phyloP scores from a whole-genome alignment of 2,797 vertebrate genomes.

The Chelon labrosus region DNA sequence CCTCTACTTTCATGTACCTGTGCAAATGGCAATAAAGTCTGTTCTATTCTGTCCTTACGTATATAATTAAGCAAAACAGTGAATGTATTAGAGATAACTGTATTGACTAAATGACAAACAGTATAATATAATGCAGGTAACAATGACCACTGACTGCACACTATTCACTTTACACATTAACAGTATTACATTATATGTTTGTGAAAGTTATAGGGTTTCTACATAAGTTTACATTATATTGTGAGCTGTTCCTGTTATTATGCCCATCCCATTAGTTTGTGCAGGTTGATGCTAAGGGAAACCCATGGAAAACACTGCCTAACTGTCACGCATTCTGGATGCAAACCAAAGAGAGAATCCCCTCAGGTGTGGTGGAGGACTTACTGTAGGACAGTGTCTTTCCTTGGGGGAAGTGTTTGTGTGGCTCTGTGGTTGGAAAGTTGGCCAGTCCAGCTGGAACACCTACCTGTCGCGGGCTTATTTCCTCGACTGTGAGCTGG shows the following conservation, averaged over 20 bases:
- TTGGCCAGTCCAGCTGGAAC: constrained; percentile 53
- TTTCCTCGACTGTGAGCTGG: constrained; percentile 70
- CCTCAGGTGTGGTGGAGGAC: constrained; percentile 30
- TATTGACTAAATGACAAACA: constrained; percentile 4
- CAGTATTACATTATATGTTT: neutral
- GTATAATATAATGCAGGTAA: neutral
- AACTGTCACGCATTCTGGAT: constrained; percentile 43
- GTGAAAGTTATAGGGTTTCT: neutral
- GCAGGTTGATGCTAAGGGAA: neutral
- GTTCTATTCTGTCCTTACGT: no score
- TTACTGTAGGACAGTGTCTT: constrained; percentile 22
- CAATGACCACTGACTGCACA: neutral
- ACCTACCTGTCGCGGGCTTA: constrained; percentile 59
- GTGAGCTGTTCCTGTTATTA: constrained; percentile 21
- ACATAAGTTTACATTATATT: neutral
- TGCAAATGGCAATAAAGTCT: no score
- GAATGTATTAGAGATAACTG: neutral
- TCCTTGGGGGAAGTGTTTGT: constrained; percentile 56
- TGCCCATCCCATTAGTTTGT: neutral
- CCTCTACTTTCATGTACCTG: no score
- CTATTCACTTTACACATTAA: constrained; percentile 2
- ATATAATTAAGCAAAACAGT: neutral
- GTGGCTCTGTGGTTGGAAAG: constrained; percentile 65
- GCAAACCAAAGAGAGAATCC: constrained; percentile 60
- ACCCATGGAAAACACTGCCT: constrained; percentile 32